Percentiles rank a stretch among this genome's conserved stretches.
These are phyloP conservation scores for Shargacucullia verbasci DNA, from an alignment of 2,888 invertebrate species.

Conservation along the genomic window DNA sequence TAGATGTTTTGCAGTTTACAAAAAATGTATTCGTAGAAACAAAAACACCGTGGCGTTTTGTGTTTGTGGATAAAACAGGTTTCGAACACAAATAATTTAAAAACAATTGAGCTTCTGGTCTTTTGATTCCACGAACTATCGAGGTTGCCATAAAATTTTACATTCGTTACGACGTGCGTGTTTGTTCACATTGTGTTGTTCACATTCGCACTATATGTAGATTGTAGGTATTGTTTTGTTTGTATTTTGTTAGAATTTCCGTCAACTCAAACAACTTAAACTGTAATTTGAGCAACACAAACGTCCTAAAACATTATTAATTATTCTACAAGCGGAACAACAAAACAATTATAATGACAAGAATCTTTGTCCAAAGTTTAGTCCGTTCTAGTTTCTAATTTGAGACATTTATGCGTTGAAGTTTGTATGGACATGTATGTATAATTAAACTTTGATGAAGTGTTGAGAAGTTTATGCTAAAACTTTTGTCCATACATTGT, in stretches of 20 bases:
- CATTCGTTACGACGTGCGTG: too few relatives aligned
- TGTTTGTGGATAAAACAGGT: too few relatives aligned
- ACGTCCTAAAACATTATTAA: background rate
- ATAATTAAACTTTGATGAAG: constrained; percentile 46
- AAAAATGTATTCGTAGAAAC: too few relatives aligned
- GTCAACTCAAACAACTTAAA: background rate
- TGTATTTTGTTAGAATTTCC: background rate
- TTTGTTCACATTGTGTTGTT: too few relatives aligned
- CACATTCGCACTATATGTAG: too few relatives aligned
- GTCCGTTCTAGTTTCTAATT: constrained; percentile 39
- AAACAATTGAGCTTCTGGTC: too few relatives aligned
- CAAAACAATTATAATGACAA: constrained; percentile 35
- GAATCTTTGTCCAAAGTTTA: constrained; percentile 32
- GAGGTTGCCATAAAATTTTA: too few relatives aligned
- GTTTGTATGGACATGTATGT: constrained; percentile 38
- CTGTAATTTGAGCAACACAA: background rate
- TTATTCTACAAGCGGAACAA: constrained; percentile 3
- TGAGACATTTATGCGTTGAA: constrained; percentile 35
- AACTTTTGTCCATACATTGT: constrained; percentile 23
- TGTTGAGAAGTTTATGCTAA: constrained; percentile 7
- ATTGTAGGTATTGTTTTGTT: too few relatives aligned
- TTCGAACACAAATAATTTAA: too few relatives aligned
- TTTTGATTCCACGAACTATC: too few relatives aligned
- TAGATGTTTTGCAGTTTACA: background rate
- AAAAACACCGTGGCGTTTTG: too few relatives aligned